Evolutionary conservation across 2,888 invertebrate species (phyloP).

Genomic region (Phyllotreta cruciferae): DNA sequence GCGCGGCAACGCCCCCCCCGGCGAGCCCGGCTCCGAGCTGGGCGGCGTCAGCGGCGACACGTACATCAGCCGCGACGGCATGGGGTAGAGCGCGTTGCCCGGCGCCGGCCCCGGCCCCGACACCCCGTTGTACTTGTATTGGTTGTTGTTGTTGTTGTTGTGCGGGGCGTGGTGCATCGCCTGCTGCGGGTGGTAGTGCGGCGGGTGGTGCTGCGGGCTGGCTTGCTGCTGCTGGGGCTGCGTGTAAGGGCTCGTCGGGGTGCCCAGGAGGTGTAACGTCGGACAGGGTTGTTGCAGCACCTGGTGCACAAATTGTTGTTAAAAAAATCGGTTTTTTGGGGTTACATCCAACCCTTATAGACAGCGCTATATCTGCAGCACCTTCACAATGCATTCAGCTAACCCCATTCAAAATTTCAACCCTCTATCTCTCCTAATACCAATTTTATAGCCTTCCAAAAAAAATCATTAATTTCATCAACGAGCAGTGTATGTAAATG

Average conservation of each 20-base stretch:
- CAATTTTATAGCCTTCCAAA: too few species aligned
- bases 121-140: slow-evolving; percentile 55
- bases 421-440: too few species aligned
- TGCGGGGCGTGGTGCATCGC: slow-evolving; percentile 60
- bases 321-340: too few species aligned
- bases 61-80: slow-evolving; percentile 71
- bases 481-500: too few species aligned
- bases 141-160: slow-evolving; percentile 56
- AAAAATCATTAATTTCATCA: too few species aligned
- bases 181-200: slow-evolving; percentile 53
- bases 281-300: slow-evolving; percentile 60
- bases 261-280: slow-evolving; percentile 65
- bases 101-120: slow-evolving; percentile 56
- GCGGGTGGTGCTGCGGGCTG: slow-evolving; percentile 46
- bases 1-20: slow-evolving; percentile 73
- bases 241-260: slow-evolving; percentile 62
- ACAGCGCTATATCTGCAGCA: too few species aligned
- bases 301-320: slow-evolving; percentile 39
- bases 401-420: too few species aligned
- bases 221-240: slow-evolving; percentile 53
- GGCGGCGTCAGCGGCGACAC: slow-evolving; percentile 88
- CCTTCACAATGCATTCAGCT: too few species aligned
- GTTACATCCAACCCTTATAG: too few species aligned
- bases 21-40: slow-evolving; percentile 86
- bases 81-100: slow-evolving; percentile 62